Conservation (phyloP, 2,888 invertebrate genomes). For the Masnerella sp. region DNA sequence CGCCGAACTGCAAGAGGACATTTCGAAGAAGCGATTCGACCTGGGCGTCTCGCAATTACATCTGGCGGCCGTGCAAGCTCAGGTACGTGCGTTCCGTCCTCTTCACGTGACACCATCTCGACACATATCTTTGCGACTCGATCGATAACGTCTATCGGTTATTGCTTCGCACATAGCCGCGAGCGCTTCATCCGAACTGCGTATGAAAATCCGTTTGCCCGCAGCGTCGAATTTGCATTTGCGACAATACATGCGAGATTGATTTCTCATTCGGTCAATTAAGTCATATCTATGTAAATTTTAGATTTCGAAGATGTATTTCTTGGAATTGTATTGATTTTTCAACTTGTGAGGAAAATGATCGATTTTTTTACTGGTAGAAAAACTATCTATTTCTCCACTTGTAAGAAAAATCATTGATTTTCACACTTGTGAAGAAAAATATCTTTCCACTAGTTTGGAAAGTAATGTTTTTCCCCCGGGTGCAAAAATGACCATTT, state of each 20-base stretch:
- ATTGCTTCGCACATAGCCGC: slow-evolving; percentile 33
- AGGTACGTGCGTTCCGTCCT: slow-evolving; percentile 82
- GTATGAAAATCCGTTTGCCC: slow-evolving; percentile 19
- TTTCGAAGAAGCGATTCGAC: slow-evolving; percentile 96
- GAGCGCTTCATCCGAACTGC: slow-evolving; percentile 3
- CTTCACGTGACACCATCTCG: slow-evolving; percentile 8
- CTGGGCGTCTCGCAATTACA: slow-evolving; percentile 94
- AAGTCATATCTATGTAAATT: too few relatives aligned
- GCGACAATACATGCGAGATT: neutral
- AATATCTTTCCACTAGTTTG: too few relatives aligned
- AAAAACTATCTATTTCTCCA: too few relatives aligned
- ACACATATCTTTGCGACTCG: neutral
- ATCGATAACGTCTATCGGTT: slow-evolving; percentile 41
- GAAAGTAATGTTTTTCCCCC: too few relatives aligned
- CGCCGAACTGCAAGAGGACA: slow-evolving; percentile 96
- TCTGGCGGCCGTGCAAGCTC: slow-evolving; percentile 91
- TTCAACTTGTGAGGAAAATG: too few relatives aligned
- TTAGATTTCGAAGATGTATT: too few relatives aligned
- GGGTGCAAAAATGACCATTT: too few relatives aligned
- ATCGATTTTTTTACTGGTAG: too few relatives aligned
- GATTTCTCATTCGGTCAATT: too few relatives aligned
- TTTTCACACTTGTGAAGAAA: too few relatives aligned
- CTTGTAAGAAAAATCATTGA: too few relatives aligned
- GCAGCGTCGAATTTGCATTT: slow-evolving; percentile 12
- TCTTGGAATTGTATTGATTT: too few relatives aligned